Conservation (phyloP, 2,113 vertebrate genomes). For the Mormoops blainvillei region DNA sequence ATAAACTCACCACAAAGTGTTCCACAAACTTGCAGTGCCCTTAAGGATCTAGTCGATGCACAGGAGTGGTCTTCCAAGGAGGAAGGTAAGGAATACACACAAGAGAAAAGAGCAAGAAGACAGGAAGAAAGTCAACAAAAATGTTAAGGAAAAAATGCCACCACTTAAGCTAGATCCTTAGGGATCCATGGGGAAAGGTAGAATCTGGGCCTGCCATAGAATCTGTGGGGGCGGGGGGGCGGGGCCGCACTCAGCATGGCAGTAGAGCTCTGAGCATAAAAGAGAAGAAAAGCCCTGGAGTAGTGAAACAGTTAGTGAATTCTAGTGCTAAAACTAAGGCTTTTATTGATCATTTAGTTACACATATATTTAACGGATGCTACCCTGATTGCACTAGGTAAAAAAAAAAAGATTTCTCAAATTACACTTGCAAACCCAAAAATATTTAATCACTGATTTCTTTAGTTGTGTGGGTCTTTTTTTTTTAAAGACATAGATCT, state of each 20-base stretch:
- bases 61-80: background rate
- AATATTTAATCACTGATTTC: background rate
- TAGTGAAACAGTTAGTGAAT: background rate
- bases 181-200: background rate
- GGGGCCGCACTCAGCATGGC: background rate
- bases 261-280: background rate
- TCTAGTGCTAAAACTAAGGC: background rate
- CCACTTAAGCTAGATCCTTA: background rate
- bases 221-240: background rate
- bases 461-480: background rate
- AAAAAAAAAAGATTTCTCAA: slow-evolving; percentile 32
- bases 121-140: background rate
- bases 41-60: background rate
- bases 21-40: background rate
- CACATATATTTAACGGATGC: background rate
- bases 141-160: background rate
- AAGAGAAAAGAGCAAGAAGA: background rate
- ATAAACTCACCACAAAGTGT: background rate
- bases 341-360: background rate
- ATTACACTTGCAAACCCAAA: slow-evolving; percentile 34
- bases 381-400: background rate
- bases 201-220: background rate
- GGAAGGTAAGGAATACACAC: background rate
- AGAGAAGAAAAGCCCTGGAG: background rate
- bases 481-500: background rate